These are phyloP conservation scores for Hirtodrosophila histrioides DNA, from an alignment of 2,888 invertebrate species.

Conservation along the genomic window DNA sequence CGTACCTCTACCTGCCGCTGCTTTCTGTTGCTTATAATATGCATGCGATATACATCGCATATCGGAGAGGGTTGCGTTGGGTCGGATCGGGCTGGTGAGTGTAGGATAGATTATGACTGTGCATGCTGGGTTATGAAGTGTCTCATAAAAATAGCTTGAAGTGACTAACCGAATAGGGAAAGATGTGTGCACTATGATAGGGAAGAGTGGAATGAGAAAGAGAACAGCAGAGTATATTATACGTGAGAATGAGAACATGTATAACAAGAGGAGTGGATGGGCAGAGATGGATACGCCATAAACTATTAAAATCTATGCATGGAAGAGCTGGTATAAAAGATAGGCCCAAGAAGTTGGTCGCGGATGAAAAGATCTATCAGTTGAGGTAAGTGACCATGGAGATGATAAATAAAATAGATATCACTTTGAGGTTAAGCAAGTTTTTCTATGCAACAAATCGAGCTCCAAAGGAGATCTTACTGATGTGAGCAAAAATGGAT, in stretches of 20 bases:
- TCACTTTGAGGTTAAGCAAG: too few species aligned
- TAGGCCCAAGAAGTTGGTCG: too few species aligned
- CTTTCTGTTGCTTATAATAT: conserved; percentile 44
- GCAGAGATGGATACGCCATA: background rate
- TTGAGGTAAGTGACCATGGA: too few species aligned
- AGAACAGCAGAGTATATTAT: conserved; percentile 17
- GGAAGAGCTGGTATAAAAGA: too few species aligned
- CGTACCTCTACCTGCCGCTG: background rate
- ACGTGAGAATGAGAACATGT: conserved; percentile 40
- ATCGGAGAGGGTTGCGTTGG: conserved; percentile 31
- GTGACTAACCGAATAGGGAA: conserved; percentile 36
- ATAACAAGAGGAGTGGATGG: background rate
- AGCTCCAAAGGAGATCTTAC: too few species aligned
- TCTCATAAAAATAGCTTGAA: conserved; percentile 55
- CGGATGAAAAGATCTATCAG: too few species aligned
- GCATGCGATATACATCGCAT: conserved; percentile 60
- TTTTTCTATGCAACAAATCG: too few species aligned
- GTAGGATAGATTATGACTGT: conserved; percentile 53
- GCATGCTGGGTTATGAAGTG: conserved; percentile 58
- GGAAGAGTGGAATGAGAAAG: conserved; percentile 18
- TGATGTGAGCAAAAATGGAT: too few species aligned
- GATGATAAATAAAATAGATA: too few species aligned
- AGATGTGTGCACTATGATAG: conserved; percentile 20
- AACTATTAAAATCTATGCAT: conserved; percentile 8
- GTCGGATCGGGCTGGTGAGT: conserved; percentile 21